Base-by-base conservation (phyloP, 2,113 vertebrate species). In the Salvelinus fontinalis region DNA sequence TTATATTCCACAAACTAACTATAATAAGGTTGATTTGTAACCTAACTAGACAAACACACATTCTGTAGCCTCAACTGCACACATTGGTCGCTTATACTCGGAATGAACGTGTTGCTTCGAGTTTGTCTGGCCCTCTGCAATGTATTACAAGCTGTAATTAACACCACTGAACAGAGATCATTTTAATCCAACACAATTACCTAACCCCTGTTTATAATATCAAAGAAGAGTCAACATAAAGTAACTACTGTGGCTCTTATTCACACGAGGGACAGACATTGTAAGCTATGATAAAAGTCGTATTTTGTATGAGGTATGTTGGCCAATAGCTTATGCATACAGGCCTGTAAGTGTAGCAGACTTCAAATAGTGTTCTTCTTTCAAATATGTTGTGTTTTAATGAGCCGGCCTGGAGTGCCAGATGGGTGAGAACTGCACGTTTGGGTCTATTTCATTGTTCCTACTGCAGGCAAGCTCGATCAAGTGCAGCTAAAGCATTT, bases 121-220 rank as follows among this genome's bases (percentile, higher is more conserved):
- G 71, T 78, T 86, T 78, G n/a, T 14, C 57, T 24, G 71, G 14
- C 65, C 70, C 68, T 44, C 59, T 51, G 69, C 64, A 72, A 77
- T 91, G 88, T 89, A 88, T 84, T 81, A 83, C 86, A 82, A 78
- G 84, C 81, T 68, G 66, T 89, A 90, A 90, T 91, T 91, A 89
- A 92, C 88, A 89, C 82, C 73, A 82, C 76, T 83, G 86, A 89
- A 86, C 84, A 90, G 91, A 92, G 90, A 87, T 91, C 86, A 89
- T 62, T 9, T 80, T 76, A 80, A 85, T 79, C 78, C 71, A 75
- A 78, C 74, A 80, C 79, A 84, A 91, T 88, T 89, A 78, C 80
- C 87, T 87, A 84, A 93, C 85, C 87, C 62, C 79, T 60, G 81
- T 70, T 49, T 59, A 84, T 85, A 84, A 90, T 85, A 90, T 87